These are phyloP conservation scores for Cottoperca gobio DNA, from an alignment of 2,797 vertebrate genomes.

Conservation along the genomic window DNA sequence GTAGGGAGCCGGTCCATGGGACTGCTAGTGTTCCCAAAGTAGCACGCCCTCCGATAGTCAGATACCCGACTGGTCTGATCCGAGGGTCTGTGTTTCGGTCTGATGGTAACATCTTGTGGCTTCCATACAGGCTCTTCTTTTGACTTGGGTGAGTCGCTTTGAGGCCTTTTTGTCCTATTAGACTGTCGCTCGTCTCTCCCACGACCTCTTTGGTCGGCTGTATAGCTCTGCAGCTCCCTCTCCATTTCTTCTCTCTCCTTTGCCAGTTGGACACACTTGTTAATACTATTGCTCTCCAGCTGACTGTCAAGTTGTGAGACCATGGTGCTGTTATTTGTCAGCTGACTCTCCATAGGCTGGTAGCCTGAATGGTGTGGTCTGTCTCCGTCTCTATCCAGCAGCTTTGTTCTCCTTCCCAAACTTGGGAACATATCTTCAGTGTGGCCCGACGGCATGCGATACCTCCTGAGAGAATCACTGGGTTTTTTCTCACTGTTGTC, in stretches of 20 bases:
- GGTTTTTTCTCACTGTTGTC: constrained; percentile 82
- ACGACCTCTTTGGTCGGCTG: constrained; percentile 54
- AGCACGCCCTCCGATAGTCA: constrained; percentile 84
- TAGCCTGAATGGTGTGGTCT: constrained; percentile 56
- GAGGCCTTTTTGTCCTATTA: constrained; percentile 58
- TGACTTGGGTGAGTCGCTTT: constrained; percentile 44
- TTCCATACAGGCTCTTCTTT: constrained; percentile 83
- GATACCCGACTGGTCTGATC: constrained; percentile 77
- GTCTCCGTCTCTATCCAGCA: constrained; percentile 69
- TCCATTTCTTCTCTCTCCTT: constrained; percentile 84
- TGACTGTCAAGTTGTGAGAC: constrained; percentile 78
- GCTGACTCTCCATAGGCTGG: constrained; percentile 71
- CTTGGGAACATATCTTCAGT: constrained; percentile 74
- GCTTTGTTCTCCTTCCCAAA: constrained; percentile 69
- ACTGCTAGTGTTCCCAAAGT: constrained; percentile 87
- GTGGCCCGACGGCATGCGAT: constrained; percentile 43
- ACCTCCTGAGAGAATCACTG: constrained; percentile 72
- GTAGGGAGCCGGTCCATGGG: constrained; percentile 78
- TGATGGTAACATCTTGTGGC: constrained; percentile 81
- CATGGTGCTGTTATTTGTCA: constrained; percentile 76
- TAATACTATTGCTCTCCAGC: constrained; percentile 72
- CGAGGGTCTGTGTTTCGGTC: constrained; percentile 75
- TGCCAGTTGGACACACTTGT: constrained; percentile 78
- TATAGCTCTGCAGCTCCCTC: constrained; percentile 77
- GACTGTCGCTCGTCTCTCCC: constrained; percentile 49